These are phyloP conservation scores for Tricholauxania praeusta DNA, from an alignment of 2,888 invertebrate species.

Conservation along the genomic window DNA sequence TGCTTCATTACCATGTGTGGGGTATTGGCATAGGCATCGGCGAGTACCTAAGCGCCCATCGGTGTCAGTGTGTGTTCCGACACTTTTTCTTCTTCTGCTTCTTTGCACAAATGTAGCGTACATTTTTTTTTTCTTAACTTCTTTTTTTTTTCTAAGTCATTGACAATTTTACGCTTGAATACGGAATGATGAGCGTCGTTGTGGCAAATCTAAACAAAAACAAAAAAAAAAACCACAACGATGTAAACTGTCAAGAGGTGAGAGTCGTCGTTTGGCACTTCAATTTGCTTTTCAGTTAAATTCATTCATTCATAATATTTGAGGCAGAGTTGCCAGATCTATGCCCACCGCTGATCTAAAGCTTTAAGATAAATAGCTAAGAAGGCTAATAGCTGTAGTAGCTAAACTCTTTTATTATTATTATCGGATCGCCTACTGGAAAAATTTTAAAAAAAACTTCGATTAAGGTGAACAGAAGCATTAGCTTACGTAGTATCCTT, in stretches of 20 bases:
- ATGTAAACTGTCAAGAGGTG: slow-evolving; percentile 29
- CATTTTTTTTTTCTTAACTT: slow-evolving; percentile 12
- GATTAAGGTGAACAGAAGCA: too few relatives aligned
- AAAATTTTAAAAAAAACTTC: too few relatives aligned
- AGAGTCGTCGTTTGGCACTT: slow-evolving; percentile 31
- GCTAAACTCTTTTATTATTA: too few relatives aligned
- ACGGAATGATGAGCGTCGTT: slow-evolving; percentile 14
- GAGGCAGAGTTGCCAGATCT: too few relatives aligned
- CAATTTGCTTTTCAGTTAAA: slow-evolving; percentile 17
- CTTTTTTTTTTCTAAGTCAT: slow-evolving; percentile 35
- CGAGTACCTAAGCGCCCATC: background rate
- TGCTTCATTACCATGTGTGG: slow-evolving; percentile 14
- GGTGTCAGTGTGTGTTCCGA: slow-evolving; percentile 3
- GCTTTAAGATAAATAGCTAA: too few relatives aligned
- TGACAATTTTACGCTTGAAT: slow-evolving; percentile 44
- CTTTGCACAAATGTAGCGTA: slow-evolving; percentile 20
- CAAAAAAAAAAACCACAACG: background rate
- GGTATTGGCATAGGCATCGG: background rate
- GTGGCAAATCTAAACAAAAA: background rate
- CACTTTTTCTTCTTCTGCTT: slow-evolving; percentile 10
- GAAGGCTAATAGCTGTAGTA: too few relatives aligned
- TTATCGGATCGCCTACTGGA: too few relatives aligned
- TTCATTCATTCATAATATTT: slow-evolving; percentile 36
- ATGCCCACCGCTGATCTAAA: too few relatives aligned
- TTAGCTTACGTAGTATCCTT: too few relatives aligned